Conservation (phyloP, 2,797 vertebrate species). For the Lacerta agilis region DNA sequence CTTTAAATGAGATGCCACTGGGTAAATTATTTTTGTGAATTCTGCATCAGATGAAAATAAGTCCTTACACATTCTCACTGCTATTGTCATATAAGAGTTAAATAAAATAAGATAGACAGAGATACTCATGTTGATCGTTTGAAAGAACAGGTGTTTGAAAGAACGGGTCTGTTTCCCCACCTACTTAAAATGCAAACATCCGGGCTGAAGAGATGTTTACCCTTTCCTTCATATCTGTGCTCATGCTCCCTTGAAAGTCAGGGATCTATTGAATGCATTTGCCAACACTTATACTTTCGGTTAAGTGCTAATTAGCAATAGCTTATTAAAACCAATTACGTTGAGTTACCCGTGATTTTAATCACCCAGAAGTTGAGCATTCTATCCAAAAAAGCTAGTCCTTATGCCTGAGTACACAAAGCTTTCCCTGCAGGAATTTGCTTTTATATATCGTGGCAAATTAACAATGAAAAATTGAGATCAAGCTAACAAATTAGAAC, state of each 20-base stretch:
- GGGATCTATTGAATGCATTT: neutral
- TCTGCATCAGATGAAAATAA: neutral
- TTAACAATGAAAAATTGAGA: constrained; percentile 21
- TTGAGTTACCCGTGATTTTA: constrained; percentile 32
- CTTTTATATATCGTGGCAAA: constrained; percentile 3
- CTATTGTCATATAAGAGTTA: neutral
- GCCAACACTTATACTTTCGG: constrained; percentile 6
- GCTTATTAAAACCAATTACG: constrained; percentile 34
- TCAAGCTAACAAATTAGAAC: constrained; percentile 7
- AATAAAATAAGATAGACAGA: neutral
- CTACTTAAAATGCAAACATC: constrained; percentile 6
- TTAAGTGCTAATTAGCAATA: constrained; percentile 30
- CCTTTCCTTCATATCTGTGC: neutral
- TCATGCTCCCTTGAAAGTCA: neutral
- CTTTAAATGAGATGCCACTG: neutral
- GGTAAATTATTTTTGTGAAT: neutral
- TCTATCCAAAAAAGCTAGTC: constrained; percentile 4
- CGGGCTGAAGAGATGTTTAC: neutral
- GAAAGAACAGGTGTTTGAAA: neutral
- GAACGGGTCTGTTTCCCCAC: neutral
- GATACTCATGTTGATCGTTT: neutral
- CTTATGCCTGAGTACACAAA: constrained; percentile 3
- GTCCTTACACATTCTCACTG: neutral
- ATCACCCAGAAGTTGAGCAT: constrained; percentile 27
- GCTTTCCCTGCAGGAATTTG: constrained; percentile 9